These are phyloP conservation scores for Calephelis nemesis DNA, from an alignment of 1,140 invertebrate species.

Conservation along the genomic window DNA sequence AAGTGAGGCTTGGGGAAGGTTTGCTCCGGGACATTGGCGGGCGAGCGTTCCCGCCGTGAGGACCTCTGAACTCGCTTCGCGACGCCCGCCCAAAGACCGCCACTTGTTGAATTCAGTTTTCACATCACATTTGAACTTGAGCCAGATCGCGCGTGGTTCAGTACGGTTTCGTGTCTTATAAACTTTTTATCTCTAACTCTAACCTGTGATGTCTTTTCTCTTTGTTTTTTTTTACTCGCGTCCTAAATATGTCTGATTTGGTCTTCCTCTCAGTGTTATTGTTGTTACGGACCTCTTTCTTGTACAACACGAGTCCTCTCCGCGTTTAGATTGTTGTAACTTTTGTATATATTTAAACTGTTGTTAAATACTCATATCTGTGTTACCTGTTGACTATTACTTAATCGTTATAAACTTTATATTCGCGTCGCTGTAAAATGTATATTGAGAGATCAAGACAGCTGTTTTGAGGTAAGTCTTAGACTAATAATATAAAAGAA, in stretches of 20 bases:
- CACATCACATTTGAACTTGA: constrained; percentile 48
- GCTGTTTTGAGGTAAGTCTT: constrained; percentile 49
- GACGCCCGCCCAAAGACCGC: constrained; percentile 55
- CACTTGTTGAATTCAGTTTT: constrained; percentile 74
- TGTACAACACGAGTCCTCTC: constrained; percentile 44
- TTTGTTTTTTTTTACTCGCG: constrained; percentile 43
- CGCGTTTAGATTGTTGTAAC: constrained; percentile 59
- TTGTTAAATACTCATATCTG: constrained; percentile 71
- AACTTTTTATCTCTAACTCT: constrained; percentile 24
- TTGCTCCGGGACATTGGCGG: constrained; percentile 57
- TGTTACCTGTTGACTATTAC: constrained; percentile 77
- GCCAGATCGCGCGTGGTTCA: constrained; percentile 49
- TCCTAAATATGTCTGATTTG: constrained; percentile 53
- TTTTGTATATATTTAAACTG: constrained; percentile 71
- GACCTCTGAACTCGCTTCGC: constrained; percentile 45
- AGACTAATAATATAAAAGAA: background rate
- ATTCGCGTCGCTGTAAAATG: constrained; percentile 56
- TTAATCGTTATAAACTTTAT: constrained; percentile 33
- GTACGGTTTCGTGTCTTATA: constrained; percentile 28
- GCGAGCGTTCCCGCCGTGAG: constrained; percentile 66
- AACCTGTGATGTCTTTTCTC: constrained; percentile 66
- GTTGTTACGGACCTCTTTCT: constrained; percentile 60
- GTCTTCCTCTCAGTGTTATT: constrained; percentile 65
- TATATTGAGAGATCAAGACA: constrained; percentile 35
- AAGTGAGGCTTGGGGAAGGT: constrained; percentile 35